Evolutionary conservation across 1,140 invertebrate genomes (phyloP).

Genomic region (Artemia franciscana): DNA sequence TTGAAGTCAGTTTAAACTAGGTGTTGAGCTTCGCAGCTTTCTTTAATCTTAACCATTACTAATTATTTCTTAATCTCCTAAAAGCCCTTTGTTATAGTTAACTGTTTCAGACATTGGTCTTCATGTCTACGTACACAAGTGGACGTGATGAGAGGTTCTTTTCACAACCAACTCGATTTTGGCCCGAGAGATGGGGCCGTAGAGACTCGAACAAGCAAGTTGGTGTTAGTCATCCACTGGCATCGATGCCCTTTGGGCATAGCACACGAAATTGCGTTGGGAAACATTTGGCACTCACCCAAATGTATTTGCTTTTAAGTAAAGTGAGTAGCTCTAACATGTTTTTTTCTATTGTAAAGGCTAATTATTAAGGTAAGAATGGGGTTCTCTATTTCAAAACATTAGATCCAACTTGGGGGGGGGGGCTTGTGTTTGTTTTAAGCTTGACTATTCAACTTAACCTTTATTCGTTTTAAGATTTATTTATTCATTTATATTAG

Average conservation of each 20-base stretch:
- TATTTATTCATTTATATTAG: too few species aligned
- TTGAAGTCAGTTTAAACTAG: too few species aligned
- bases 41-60: constrained; percentile 1
- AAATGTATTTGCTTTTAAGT: constrained; percentile 31
- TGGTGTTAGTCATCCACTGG: constrained; percentile 26
- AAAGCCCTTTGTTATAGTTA: constrained; percentile 2
- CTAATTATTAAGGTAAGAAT: too few species aligned
- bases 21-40: too few species aligned
- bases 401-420: too few species aligned
- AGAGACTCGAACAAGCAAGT: background rate
- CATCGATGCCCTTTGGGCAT: constrained; percentile 56
- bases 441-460: too few species aligned
- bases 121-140: constrained; percentile 56
- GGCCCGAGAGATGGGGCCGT: constrained; percentile 47
- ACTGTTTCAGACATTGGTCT: constrained; percentile 37
- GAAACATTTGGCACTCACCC: constrained; percentile 44
- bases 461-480: too few species aligned
- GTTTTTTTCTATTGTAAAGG: too few species aligned
- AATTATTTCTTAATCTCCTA: constrained; percentile 2
- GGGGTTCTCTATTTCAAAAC: too few species aligned
- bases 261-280: constrained; percentile 60
- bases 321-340: constrained; percentile 2
- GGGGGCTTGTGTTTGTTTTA: too few species aligned
- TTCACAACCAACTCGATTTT: constrained; percentile 35
- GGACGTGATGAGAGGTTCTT: constrained; percentile 45